These are phyloP conservation scores for Seira musarum DNA, from an alignment of 2,888 invertebrate species.

Conservation along the genomic window DNA sequence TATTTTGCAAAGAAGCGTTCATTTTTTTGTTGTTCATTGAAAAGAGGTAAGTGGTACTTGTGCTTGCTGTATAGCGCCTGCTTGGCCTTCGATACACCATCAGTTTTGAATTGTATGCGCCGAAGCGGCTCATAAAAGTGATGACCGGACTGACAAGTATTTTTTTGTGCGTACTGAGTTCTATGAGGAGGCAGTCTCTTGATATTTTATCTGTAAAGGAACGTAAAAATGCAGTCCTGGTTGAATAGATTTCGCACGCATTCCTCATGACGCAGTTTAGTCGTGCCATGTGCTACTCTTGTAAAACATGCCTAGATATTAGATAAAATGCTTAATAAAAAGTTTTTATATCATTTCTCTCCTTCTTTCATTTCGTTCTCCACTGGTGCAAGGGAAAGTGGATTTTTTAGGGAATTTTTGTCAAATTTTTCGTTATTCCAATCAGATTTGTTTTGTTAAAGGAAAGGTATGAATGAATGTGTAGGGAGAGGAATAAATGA, in stretches of 20 bases:
- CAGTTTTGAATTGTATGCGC: slow-evolving; percentile 2
- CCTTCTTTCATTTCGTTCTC: neutral
- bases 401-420: neutral
- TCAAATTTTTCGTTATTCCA: neutral
- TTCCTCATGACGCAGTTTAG: slow-evolving; percentile 23
- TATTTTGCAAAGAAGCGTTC: neutral
- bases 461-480: neutral
- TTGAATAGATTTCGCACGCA: slow-evolving; percentile 34
- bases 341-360: neutral
- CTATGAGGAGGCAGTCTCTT: slow-evolving; percentile 7
- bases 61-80: no score
- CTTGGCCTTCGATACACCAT: neutral
- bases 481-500: neutral
- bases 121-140: slow-evolving; percentile 23
- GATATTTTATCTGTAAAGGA: neutral
- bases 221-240: slow-evolving; percentile 24
- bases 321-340: slow-evolving; percentile 10
- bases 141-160: slow-evolving; percentile 55
- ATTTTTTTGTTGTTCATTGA: neutral
- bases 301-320: slow-evolving; percentile 10
- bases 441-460: neutral
- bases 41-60: no score
- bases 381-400: neutral
- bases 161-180: slow-evolving; percentile 19
- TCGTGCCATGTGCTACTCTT: slow-evolving; percentile 26